Evolutionary conservation across 1,140 invertebrate genomes (phyloP).

Genomic region (Solenopsis invicta): DNA sequence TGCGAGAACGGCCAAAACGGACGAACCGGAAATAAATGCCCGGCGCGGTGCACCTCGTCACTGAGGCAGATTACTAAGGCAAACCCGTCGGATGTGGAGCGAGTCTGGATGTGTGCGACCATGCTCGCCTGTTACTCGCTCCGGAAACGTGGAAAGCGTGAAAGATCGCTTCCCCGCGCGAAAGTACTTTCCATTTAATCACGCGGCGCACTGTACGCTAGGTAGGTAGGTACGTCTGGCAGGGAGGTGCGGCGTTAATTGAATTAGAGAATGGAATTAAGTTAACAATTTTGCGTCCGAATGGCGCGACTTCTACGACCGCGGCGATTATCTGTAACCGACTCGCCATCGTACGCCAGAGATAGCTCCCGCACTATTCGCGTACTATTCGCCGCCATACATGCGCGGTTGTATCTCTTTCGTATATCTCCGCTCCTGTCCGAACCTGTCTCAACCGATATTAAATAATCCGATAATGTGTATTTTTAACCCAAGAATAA

Average conservation of each 20-base stretch:
- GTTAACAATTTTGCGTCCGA: slow-evolving; percentile 61
- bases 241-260: slow-evolving; percentile 58
- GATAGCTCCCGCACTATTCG: neutral
- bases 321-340: slow-evolving; percentile 32
- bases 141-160: slow-evolving; percentile 74
- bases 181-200: slow-evolving; percentile 78
- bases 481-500: slow-evolving; percentile 34
- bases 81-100: slow-evolving; percentile 43
- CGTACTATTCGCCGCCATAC: neutral
- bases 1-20: slow-evolving; percentile 53
- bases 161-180: slow-evolving; percentile 72
- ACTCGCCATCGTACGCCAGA: slow-evolving; percentile 11
- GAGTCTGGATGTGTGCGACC: neutral
- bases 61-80: slow-evolving; percentile 64
- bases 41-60: slow-evolving; percentile 55
- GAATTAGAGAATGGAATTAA: slow-evolving; percentile 70
- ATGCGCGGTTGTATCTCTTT: neutral
- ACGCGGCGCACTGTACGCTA: slow-evolving; percentile 48
- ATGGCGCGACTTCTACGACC: slow-evolving; percentile 4
- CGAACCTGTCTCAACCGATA: neutral
- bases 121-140: slow-evolving; percentile 37
- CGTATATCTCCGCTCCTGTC: neutral
- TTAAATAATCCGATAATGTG: slow-evolving; percentile 54
- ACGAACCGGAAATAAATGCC: slow-evolving; percentile 73
- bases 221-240: slow-evolving; percentile 28